phyloP scores from a whole-genome alignment of 2,113 vertebrate genomes.

The Papio anubis region DNA sequence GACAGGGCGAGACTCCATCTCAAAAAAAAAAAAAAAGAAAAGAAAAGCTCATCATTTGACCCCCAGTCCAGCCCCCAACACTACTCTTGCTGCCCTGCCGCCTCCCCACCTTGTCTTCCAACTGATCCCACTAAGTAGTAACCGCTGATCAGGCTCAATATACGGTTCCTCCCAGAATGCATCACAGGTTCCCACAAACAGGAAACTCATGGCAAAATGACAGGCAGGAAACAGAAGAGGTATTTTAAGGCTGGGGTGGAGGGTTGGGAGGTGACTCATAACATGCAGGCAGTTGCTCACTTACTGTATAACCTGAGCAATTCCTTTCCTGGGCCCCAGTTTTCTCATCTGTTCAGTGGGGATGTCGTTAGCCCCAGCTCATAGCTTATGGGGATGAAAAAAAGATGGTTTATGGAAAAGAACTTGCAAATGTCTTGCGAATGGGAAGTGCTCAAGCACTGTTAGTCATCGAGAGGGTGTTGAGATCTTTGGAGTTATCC shows the following conservation, averaged over 20 bases:
- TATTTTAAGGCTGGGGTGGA: neutral
- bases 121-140: neutral
- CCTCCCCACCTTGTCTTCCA: too few relatives aligned
- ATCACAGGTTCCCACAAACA: neutral
- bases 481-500: neutral
- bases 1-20: accelerated
- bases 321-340: neutral
- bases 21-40: too few relatives aligned
- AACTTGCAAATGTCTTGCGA: neutral
- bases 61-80: neutral
- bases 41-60: neutral
- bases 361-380: neutral
- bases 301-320: neutral
- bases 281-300: neutral
- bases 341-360: neutral
- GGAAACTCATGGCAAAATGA: too few relatives aligned
- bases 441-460: neutral
- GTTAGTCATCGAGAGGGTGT: too few relatives aligned
- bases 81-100: neutral
- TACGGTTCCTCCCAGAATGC: neutral
- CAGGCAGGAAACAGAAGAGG: neutral
- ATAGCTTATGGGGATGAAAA: neutral
- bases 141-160: neutral
- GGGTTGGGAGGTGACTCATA: neutral
- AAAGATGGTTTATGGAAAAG: neutral